A percentile compares a stretch with the other conserved stretches of the same genome.
Evolutionary conservation across 2,113 vertebrate species (phyloP).

Genomic region (Orientallactaga bullata): DNA sequence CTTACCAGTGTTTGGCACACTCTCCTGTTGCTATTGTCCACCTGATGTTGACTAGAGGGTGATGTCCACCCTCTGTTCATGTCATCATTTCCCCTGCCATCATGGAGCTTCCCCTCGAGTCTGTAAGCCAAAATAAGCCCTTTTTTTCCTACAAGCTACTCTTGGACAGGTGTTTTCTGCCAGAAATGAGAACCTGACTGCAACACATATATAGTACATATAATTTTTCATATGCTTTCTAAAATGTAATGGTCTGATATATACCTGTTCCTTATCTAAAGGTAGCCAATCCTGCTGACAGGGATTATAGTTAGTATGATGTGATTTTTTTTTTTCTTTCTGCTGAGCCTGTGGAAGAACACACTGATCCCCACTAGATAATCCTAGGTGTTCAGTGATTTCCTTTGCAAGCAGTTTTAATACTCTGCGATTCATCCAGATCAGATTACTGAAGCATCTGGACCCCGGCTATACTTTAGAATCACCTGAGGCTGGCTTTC

Average conservation of each 20-base stretch:
- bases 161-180: no score
- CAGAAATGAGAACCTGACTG: no score
- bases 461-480: background rate
- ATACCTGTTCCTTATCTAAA: background rate
- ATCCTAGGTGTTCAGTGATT: background rate
- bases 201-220: no score
- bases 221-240: background rate
- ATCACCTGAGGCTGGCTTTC: constrained; percentile 15
- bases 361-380: background rate
- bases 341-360: constrained; percentile 3
- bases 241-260: constrained; percentile 13
- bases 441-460: constrained; percentile 4
- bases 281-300: background rate
- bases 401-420: constrained; percentile 3
- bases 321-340: constrained; percentile 16
- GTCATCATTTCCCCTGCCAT: no score
- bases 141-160: no score
- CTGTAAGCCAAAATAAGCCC: no score
- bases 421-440: background rate
- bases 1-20: no score
- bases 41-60: no score
- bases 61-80: no score
- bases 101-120: no score
- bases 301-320: background rate
- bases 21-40: no score